Evolutionary conservation across 1,140 invertebrate genomes (phyloP).

Genomic region (Anastatus disparis): DNA sequence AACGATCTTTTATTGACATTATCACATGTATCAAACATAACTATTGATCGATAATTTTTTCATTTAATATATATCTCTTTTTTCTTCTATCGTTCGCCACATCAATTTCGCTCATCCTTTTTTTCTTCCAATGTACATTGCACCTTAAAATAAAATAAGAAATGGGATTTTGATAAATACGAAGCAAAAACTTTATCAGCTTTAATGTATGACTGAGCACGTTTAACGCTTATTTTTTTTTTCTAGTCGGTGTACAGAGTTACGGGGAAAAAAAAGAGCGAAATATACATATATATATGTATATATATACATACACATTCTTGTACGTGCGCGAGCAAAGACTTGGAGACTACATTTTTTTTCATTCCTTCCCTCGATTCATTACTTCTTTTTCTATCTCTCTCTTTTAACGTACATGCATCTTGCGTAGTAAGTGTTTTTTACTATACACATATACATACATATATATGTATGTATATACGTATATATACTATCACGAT

Average conservation of each 20-base stretch:
- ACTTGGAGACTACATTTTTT: too few species aligned
- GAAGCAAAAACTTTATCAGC: slow-evolving; percentile 18
- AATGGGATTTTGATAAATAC: background rate
- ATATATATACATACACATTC: too few species aligned
- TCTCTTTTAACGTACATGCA: too few species aligned
- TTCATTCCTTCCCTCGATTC: too few species aligned
- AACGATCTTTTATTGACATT: slow-evolving; percentile 1
- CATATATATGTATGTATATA: too few species aligned
- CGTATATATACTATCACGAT: too few species aligned
- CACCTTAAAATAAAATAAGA: background rate
- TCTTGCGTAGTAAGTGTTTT: too few species aligned
- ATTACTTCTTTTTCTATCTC: too few species aligned
- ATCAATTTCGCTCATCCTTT: background rate
- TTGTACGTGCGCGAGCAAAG: too few species aligned
- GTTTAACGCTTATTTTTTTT: slow-evolving; percentile 26
- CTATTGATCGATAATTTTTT: background rate
- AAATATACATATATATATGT: background rate
- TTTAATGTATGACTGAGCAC: slow-evolving; percentile 29
- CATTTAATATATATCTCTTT: slow-evolving; percentile 3
- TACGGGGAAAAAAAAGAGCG: background rate
- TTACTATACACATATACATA: too few species aligned
- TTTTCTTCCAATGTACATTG: background rate
- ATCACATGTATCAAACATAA: slow-evolving; percentile 21
- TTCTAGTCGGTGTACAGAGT: background rate
- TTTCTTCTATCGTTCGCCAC: background rate